Evolutionary conservation across 2,888 invertebrate genomes (phyloP), one percentile per base, ranked within the genome.

Genomic region (Pyralis farinalis): DNA sequence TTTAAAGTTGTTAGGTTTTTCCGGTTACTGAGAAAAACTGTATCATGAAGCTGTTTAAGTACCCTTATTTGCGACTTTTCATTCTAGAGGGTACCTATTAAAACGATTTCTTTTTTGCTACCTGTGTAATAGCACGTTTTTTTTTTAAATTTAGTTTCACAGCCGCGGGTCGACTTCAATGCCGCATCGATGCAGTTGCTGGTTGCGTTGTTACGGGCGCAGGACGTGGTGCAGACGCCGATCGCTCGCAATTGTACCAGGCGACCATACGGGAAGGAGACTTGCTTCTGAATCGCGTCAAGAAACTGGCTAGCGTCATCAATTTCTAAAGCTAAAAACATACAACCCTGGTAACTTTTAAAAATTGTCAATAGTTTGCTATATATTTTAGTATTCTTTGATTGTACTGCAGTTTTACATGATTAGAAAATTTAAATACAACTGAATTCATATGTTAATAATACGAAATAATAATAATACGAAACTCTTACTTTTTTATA

Each of bases 181-280:
- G 98, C 76, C 98, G 98, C 75, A 98, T 99, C 48, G 99, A 99
- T 88, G 96, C 98, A 55, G 98, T 99, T 12, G 95, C 95, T 2
- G 96, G 96, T 10, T 95, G 99, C 68, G 98, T 99, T 5, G 98
- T 99, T 82, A 99, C 99, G 8, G 90, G 89, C 37, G 78, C 88
- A 21, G 89, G 89, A 0, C 84, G 87, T 47, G 87, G 88, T 44
- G 86, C 86, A 0, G 90, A 89, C 56, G 86, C 90, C 4, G 90
- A 91, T 63, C 84, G 91, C 53, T 90, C 89, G 12, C 92, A 92
- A 41, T 91, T 94, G 51, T 99, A 99, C 88, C 99, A 99, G 89
- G 96, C 97, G 1, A 98, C 98, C 61, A 98, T 99, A 51, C 98
- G 99, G 71, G 98, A 99, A 79, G 99, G 99, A 5, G 99, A 99